These are phyloP conservation scores for Phymatocera aterrima DNA, from an alignment of 2,888 invertebrate genomes.

Conservation along the genomic window DNA sequence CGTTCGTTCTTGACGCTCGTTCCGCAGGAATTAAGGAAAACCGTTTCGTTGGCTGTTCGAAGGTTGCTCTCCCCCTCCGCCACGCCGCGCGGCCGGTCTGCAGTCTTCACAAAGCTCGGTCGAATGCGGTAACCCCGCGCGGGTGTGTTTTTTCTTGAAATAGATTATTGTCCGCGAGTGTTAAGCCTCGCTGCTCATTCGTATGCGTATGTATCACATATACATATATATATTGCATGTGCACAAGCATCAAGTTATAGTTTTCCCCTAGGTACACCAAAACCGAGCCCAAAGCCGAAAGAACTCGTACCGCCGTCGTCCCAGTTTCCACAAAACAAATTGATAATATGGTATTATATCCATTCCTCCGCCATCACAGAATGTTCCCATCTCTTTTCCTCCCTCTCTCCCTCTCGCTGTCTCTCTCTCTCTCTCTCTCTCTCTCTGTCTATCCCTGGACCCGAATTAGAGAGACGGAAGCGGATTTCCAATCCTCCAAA, in stretches of 20 bases:
- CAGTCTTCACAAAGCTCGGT: not conserved
- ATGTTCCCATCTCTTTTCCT: not conserved
- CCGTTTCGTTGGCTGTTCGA: not conserved
- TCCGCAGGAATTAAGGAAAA: not conserved
- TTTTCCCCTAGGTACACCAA: not conserved
- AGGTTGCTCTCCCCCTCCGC: not conserved
- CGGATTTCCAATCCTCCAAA: constrained; percentile 1
- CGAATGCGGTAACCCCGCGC: not conserved
- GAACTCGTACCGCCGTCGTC: too few relatives aligned
- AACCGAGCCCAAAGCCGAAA: too few relatives aligned
- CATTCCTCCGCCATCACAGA: not conserved
- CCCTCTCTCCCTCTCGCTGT: too few relatives aligned
- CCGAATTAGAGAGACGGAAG: constrained; percentile 36
- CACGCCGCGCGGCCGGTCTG: not conserved
- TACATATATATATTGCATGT: not conserved
- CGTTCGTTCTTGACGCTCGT: too few relatives aligned
- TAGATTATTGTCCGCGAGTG: constrained; percentile 22
- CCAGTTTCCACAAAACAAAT: too few relatives aligned
- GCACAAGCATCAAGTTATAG: not conserved
- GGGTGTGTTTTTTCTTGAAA: constrained; percentile 20
- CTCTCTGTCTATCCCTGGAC: too few relatives aligned
- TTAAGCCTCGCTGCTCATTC: not conserved
- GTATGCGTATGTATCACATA: not conserved
- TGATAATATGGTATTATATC: constrained; percentile 12
- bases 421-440: too few relatives aligned